Evolutionary conservation across 2,888 invertebrate genomes (phyloP), one percentile per base, ranked within the genome.

Genomic region (Caenorhabditis angaria): DNA sequence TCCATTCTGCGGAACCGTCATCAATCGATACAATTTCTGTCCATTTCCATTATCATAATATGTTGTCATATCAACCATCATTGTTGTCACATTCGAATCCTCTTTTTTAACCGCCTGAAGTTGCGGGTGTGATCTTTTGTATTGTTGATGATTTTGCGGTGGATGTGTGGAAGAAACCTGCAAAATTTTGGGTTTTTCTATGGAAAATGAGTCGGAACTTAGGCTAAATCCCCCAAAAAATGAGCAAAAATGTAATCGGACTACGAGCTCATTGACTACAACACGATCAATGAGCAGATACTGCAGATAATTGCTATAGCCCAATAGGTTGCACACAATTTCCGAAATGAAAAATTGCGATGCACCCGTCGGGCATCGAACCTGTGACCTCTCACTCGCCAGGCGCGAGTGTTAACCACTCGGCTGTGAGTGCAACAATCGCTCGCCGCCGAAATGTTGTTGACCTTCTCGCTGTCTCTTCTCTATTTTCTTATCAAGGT

Each of bases 231-330:
- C 32, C 32, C 41, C 3, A 41, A 41, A 41, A 54, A 54, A 54
- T 27, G n/a, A 10, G 24, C 5, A 65, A 71, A 71, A 67, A 57
- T 67, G 65, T 71, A 55, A 67, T 71, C 67, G 54, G 56, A 71
- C 67, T 58, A 71, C 67, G 71, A 71, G 71, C 71, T 71, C 67
- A 61, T 64, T 51, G 55, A 60, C 65, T 66, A 71, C 55, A 57
- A 71, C 60, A 57, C 22, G 61, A 63, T 55, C 53, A 48, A 66
- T 57, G 71, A 71, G 71, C 71, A 71, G 66, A 71, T 71, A 71
- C 71, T 67, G 67, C 66, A 67, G 67, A 71, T 71, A 71, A 20
- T 71, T 66, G 60, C 18, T 63, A 64, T 67, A 41, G 63, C 63
- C 64, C 63, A 61, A 35, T 56, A 27, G 60, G 56, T 61, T 24